These are phyloP conservation scores for Lichenostomus cassidix DNA, from an alignment of 2,113 vertebrate species.

Conservation along the genomic window DNA sequence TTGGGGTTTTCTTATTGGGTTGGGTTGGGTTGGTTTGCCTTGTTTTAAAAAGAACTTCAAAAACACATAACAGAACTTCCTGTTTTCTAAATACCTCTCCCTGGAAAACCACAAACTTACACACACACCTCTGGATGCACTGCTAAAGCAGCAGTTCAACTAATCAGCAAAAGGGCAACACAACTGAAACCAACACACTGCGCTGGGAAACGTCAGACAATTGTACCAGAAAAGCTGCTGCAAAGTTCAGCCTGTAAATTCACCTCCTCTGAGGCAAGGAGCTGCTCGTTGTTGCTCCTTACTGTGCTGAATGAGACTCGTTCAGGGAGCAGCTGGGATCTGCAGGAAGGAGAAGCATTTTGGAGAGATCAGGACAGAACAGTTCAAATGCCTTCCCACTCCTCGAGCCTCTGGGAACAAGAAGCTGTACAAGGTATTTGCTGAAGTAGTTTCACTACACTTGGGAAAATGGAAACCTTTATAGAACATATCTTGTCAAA, in stretches of 20 bases:
- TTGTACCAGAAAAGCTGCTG: background rate
- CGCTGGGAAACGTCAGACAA: background rate
- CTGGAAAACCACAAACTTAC: background rate
- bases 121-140: rapidly evolving
- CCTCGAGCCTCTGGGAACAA: background rate
- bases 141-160: background rate
- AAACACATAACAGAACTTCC: background rate
- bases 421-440: background rate
- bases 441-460: background rate
- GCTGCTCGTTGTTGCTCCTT: background rate
- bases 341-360: background rate
- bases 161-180: background rate
- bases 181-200: background rate
- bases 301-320: background rate
- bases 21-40: background rate
- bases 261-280: background rate
- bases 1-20: rapidly evolving
- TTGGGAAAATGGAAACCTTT: background rate
- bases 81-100: background rate
- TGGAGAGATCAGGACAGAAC: background rate
- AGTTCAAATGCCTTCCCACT: background rate
- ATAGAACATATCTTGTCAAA: background rate
- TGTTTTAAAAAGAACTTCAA: background rate
- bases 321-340: background rate
- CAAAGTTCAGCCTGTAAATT: background rate